Evolutionary conservation across 2,797 vertebrate species (phyloP).

Genomic region (Enteromius paludinosus): DNA sequence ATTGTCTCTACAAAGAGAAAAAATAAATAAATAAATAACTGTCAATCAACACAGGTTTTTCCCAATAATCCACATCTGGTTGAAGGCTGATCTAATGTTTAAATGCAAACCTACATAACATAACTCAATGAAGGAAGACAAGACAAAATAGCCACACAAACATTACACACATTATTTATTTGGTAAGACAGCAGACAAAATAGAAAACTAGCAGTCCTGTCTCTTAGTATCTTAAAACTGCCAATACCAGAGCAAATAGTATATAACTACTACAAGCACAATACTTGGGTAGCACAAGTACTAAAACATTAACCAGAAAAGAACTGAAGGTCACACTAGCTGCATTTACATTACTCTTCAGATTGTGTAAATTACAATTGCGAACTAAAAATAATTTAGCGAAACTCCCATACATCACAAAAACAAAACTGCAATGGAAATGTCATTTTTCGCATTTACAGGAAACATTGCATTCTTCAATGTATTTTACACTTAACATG

Average conservation of each 20-base stretch:
- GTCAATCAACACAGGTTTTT: background rate
- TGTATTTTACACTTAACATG: too few species aligned
- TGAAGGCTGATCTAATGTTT: background rate
- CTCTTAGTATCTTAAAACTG: background rate
- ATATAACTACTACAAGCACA: background rate
- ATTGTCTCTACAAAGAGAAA: constrained; percentile 68
- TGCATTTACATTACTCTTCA: too few species aligned
- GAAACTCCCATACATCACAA: too few species aligned
- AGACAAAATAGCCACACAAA: background rate
- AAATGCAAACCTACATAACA: background rate
- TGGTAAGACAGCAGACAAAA: background rate
- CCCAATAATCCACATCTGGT: background rate
- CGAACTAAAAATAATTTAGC: too few species aligned
- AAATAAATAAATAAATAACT: background rate
- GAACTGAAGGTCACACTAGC: background rate
- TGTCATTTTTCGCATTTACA: too few species aligned
- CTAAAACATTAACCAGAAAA: background rate
- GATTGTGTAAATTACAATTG: too few species aligned
- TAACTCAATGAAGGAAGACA: background rate
- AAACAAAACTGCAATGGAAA: too few species aligned
- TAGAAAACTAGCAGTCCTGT: background rate
- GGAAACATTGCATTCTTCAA: too few species aligned
- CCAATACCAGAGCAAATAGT: background rate
- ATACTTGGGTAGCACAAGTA: background rate
- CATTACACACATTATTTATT: background rate